Base-by-base conservation (phyloP, 2,797 vertebrate genomes). In the Lithobates sylvaticus region DNA sequence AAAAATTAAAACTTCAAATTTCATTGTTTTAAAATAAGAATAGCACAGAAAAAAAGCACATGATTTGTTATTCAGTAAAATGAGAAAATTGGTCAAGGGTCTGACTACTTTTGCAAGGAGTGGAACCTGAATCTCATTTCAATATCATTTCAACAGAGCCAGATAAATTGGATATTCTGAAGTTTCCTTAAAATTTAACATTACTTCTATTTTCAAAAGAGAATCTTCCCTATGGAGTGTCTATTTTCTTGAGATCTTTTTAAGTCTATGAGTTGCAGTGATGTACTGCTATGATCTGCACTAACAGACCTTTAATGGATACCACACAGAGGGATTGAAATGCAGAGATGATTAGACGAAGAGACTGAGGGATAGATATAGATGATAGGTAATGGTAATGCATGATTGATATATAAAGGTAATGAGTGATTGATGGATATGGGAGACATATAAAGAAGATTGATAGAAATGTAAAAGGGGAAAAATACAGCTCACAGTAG, bases 361-460 rank as follows among this genome's bases (percentile, higher is more conserved):
- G 34, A 78, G 36, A 78, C 76, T 26, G 34, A 13, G 42, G 42
- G 65, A 68, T 79, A 47, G 36, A 79, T 79, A 79, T 42, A 77
- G 64, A 78, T 78, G 76, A 78, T 78, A 67, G 58, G 61, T 67
- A 78, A 78, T 65, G 36, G 61, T 70, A 32, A 79, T 68, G 27
- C 29, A 29, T 80, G 64, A 80, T 68, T 54, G 64, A 70, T 70
- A 68, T 26, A 34, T 68, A 80, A 32, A 70, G 15, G 64, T 80
- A 68, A 70, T 80, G 18, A 69, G 27, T 47, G 76, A 78, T 65
- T 78, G 76, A 78, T 78, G 76, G 39, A 8, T 39, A 65, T 78
- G 34, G 54, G 27, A 9, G 61, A 23, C 42, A 67, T 42, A 42
- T 36, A 44, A 64, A 78, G 76, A 61, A 16, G 32, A 78, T 64